A percentile compares a stretch with the other conserved stretches of the same genome.
Evolutionary conservation across 2,888 invertebrate genomes (phyloP).

Genomic region (Chamaedrilus cognettii): DNA sequence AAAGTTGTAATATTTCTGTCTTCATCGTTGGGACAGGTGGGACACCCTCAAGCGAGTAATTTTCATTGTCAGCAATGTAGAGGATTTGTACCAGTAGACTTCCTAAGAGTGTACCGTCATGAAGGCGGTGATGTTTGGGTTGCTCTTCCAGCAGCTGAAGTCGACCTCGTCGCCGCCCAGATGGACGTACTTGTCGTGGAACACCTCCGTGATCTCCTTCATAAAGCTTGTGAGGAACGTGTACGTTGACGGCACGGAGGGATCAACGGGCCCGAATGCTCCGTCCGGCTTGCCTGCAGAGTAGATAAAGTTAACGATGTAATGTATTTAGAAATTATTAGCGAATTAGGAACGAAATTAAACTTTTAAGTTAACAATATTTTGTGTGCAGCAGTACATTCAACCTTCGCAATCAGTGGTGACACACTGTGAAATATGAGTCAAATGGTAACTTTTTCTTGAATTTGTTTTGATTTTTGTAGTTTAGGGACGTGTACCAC

Average conservation of each 20-base stretch:
- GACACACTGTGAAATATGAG: not conserved
- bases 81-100: too few relatives aligned
- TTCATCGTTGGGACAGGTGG: too few relatives aligned
- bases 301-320: constrained; percentile 27
- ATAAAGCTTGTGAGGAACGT: constrained; percentile 46
- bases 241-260: constrained; percentile 45
- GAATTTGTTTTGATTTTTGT: too few relatives aligned
- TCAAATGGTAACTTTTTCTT: too few relatives aligned
- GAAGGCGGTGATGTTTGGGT: constrained; percentile 53
- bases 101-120: constrained; percentile 36
- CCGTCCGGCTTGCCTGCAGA: constrained; percentile 38
- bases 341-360: too few relatives aligned
- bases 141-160: constrained; percentile 51
- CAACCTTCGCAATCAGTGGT: not conserved
- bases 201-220: constrained; percentile 47
- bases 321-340: too few relatives aligned
- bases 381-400: not conserved
- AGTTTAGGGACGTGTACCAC: too few relatives aligned
- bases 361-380: constrained; percentile 1
- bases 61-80: too few relatives aligned
- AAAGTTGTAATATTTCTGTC: too few relatives aligned
- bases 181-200: constrained; percentile 52
- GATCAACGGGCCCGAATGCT: constrained; percentile 51
- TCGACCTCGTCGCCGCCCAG: constrained; percentile 55
- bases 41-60: too few relatives aligned